A percentile compares a stretch with the other conserved stretches of the same genome.
phyloP scores from a whole-genome alignment of 30 jellyfish, hydroid and myxozoan genomes.

The Turritopsis dohrnii region DNA sequence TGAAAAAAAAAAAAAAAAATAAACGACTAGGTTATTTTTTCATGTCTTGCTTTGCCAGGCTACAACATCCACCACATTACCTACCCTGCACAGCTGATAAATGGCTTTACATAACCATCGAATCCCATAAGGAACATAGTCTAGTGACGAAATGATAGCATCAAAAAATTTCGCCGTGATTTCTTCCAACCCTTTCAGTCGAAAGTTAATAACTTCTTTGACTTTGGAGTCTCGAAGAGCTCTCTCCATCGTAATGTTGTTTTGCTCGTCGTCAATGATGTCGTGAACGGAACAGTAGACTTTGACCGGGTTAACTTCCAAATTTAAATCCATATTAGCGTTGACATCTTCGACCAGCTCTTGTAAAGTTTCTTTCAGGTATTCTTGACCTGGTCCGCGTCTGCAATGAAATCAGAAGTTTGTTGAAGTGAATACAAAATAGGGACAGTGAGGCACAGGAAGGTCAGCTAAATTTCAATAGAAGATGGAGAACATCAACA shows the following conservation, averaged over 20 bases:
- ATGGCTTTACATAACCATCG: slow-evolving; percentile 96
- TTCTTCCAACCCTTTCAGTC: slow-evolving; percentile 50
- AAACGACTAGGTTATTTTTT: background rate
- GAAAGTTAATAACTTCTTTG: slow-evolving; percentile 32
- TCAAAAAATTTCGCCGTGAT: slow-evolving; percentile 53
- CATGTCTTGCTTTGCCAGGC: background rate
- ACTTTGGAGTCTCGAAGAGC: slow-evolving; percentile 78
- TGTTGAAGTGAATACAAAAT: too few species aligned
- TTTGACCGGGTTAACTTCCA: slow-evolving; percentile 83
- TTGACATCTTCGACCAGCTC: slow-evolving; percentile 57
- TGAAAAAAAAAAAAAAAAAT: background rate
- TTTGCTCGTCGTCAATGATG: slow-evolving; percentile 32
- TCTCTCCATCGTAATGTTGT: slow-evolving; percentile 56
- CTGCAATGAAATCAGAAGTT: slow-evolving; percentile 23
- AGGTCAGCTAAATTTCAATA: background rate
- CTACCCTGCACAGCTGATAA: slow-evolving; percentile 76
- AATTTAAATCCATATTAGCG: slow-evolving; percentile 30
- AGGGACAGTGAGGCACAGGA: too few species aligned
- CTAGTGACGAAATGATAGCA: slow-evolving; percentile 72
- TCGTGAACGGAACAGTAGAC: slow-evolving; percentile 38
- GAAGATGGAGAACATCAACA: background rate
- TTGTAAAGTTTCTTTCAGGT: slow-evolving; percentile 74
- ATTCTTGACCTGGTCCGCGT: slow-evolving; percentile 98
- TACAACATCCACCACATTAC: slow-evolving; percentile 6
- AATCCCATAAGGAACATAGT: slow-evolving; percentile 92